A percentile compares a stretch with the other conserved stretches of the same genome.
Evolutionary conservation across 1,140 invertebrate species (phyloP).

Genomic region (Rhyacophila brunnea): DNA sequence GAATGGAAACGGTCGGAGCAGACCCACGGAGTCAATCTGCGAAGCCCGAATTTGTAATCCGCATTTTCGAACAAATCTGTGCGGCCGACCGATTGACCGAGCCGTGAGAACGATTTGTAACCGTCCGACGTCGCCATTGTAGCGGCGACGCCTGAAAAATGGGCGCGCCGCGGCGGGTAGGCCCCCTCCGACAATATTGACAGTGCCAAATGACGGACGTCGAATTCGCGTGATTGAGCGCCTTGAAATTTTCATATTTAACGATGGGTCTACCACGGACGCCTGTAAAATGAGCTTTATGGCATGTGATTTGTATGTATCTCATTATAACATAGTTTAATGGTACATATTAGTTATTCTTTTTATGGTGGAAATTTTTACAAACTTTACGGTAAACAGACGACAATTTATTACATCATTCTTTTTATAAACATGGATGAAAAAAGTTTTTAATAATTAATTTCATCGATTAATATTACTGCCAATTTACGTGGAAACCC

Average conservation of each 20-base stretch:
- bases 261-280: no score
- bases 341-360: no score
- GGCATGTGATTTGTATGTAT: no score
- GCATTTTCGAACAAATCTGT: background rate
- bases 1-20: background rate
- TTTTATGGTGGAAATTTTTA: no score
- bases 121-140: constrained; percentile 25
- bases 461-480: no score
- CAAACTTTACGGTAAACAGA: no score
- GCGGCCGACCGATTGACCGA: constrained; percentile 29
- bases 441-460: no score
- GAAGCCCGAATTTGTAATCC: constrained; percentile 7
- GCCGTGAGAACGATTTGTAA: constrained; percentile 26
- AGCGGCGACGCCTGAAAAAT: constrained; percentile 28
- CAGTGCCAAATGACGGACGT: background rate
- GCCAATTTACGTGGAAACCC: no score
- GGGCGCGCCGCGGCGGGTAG: background rate
- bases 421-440: no score
- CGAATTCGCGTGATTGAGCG: background rate
- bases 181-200: background rate
- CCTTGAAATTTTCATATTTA: constrained; percentile 7
- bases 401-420: no score
- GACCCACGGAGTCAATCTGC: background rate
- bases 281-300: no score
- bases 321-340: no score